Evolutionary conservation across 2,113 vertebrate genomes (phyloP).

Genomic region (Opisthocomus hoazin): DNA sequence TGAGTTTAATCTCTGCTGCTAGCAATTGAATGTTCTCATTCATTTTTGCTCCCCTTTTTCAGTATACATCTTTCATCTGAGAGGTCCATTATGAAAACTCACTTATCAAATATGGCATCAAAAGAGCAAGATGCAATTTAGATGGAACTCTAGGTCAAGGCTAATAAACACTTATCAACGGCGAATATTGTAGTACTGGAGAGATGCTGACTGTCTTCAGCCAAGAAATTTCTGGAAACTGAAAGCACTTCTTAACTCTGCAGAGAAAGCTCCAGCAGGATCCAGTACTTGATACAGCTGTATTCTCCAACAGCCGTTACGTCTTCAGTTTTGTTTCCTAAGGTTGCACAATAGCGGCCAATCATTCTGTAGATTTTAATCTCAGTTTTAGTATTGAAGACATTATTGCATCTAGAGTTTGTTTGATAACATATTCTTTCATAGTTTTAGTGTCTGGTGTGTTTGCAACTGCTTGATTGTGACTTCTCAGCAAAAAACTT

Average conservation of each 20-base stretch:
- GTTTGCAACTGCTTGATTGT: neutral
- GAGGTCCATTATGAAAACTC: neutral
- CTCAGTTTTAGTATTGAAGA: neutral
- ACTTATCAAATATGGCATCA: neutral
- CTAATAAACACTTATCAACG: no score
- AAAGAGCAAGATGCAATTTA: neutral
- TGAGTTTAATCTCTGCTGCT: neutral
- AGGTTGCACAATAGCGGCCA: neutral
- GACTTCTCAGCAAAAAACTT: neutral
- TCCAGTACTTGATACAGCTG: neutral
- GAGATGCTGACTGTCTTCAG: neutral
- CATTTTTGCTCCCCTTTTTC: neutral
- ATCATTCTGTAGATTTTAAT: neutral
- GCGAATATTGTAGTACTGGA: no score
- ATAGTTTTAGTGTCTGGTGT: neutral
- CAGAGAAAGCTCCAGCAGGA: neutral
- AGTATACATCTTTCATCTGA: neutral
- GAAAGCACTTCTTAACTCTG: neutral
- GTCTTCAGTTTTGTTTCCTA: neutral
- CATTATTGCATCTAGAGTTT: neutral
- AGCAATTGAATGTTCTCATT: neutral
- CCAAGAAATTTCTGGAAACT: neutral
- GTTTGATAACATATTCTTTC: neutral
- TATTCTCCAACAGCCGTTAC: neutral
- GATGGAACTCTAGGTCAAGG: neutral